Evolutionary conservation across 2,797 vertebrate genomes (phyloP).

Genomic region (Hydrocynus forskahlii): DNA sequence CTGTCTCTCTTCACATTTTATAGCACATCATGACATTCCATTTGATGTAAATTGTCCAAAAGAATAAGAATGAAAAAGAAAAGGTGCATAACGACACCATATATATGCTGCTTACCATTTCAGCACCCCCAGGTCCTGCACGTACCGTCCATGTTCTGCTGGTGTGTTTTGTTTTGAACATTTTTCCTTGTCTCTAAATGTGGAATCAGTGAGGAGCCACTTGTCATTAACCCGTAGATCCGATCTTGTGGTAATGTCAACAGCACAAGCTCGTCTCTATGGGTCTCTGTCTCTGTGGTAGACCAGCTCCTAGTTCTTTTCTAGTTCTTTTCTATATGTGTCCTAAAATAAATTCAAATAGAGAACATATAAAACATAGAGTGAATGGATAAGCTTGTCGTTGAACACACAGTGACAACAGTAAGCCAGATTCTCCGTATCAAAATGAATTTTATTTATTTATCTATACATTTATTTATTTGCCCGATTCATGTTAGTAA

Average conservation of each 20-base stretch:
- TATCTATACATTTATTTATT: not conserved
- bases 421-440: no score
- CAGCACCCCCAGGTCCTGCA: no score
- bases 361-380: not conserved
- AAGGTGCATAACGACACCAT: no score
- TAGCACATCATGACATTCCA: no score
- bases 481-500: not conserved
- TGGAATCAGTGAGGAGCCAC: slow-evolving; percentile 72
- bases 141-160: not conserved
- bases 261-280: slow-evolving; percentile 98
- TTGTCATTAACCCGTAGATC: slow-evolving; percentile 99
- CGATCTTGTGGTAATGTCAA: slow-evolving; percentile 98
- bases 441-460: not conserved
- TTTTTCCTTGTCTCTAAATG: not conserved
- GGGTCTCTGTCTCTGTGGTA: slow-evolving; percentile 98
- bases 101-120: no score
- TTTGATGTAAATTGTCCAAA: no score
- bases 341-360: not conserved
- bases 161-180: not conserved
- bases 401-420: not conserved
- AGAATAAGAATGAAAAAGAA: no score
- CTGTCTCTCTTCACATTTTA: no score
- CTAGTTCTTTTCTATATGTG: not conserved
- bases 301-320: slow-evolving; percentile 41
- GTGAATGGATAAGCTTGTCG: not conserved